Conservation (phyloP, 37 sponge, comb jelly and placozoan genomes). For the Theonella swinhoei region DNA sequence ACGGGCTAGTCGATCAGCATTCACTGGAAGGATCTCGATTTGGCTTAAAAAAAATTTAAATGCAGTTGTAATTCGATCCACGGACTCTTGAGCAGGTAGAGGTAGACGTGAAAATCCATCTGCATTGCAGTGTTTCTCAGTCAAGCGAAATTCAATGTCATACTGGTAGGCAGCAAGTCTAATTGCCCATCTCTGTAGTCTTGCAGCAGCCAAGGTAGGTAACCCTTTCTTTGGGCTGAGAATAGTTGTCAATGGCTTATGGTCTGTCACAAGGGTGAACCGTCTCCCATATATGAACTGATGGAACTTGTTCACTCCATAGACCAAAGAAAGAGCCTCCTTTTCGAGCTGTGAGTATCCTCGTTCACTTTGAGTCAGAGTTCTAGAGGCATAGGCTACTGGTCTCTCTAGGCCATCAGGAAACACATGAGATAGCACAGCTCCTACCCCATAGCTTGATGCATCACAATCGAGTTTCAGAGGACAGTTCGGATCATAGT, state of each 20-base stretch:
- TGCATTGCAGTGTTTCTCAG: slow-evolving; percentile 31
- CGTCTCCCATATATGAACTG: not conserved
- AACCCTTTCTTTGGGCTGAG: slow-evolving; percentile 4
- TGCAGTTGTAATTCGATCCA: too few relatives aligned
- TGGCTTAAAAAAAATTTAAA: too few relatives aligned
- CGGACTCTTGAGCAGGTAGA: too few relatives aligned
- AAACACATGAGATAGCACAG: too few relatives aligned
- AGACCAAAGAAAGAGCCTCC: slow-evolving; percentile 13
- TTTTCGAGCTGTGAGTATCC: too few relatives aligned
- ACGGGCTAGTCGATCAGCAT: too few relatives aligned
- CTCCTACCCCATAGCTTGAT: too few relatives aligned
- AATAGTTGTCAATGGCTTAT: slow-evolving; percentile 20
- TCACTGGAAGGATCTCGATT: too few relatives aligned
- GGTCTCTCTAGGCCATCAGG: slow-evolving; percentile 32
- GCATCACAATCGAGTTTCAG: slow-evolving; percentile 30
- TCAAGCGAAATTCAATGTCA: not conserved
- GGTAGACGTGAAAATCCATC: slow-evolving; percentile 29
- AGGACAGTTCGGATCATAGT: slow-evolving; percentile 8
- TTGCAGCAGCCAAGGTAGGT: slow-evolving; percentile 13
- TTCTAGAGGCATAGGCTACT: slow-evolving; percentile 24
- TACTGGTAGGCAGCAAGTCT: slow-evolving; percentile 24
- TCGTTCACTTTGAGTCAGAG: not conserved
- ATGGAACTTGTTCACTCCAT: slow-evolving; percentile 26
- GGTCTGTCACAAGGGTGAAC: slow-evolving; percentile 16
- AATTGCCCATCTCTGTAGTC: slow-evolving; percentile 21